Percentiles rank a stretch among this genome's conserved stretches.
Conservation (phyloP, 2,888 invertebrate species). For the Lysandra coridon region DNA sequence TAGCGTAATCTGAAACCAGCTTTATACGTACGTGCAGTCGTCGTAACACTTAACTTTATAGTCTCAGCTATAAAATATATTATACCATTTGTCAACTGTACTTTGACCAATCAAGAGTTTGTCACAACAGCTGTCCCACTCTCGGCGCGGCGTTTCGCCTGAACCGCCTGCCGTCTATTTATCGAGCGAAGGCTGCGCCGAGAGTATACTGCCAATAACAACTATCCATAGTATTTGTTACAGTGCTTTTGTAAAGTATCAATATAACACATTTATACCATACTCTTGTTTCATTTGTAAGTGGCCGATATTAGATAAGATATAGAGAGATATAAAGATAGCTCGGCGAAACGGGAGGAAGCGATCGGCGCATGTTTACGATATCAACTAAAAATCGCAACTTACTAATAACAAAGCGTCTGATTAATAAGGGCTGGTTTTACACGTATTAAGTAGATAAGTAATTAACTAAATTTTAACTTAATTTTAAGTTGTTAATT, state of each 20-base stretch:
- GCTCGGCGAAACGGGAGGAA: neutral
- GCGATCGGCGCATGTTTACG: neutral
- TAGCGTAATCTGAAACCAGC: no score
- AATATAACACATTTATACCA: constrained; percentile 30
- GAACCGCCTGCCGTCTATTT: constrained; percentile 21
- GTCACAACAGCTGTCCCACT: constrained; percentile 11
- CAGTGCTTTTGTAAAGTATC: constrained; percentile 29
- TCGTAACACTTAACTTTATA: no score
- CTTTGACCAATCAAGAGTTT: neutral
- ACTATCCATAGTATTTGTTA: constrained; percentile 25
- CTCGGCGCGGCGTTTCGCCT: constrained; percentile 14
- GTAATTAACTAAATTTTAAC: no score
- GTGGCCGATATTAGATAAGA: neutral
- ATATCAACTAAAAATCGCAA: neutral
- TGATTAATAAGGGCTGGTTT: no score
- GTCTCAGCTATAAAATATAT: neutral
- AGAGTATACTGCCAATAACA: constrained; percentile 29
- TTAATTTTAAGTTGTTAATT: no score
- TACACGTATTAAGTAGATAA: no score
- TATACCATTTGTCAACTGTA: neutral
- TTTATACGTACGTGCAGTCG: no score
- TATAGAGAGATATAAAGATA: neutral
- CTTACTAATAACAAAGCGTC: no score
- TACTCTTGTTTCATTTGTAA: constrained; percentile 6
- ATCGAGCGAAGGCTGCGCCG: constrained; percentile 21